Evolutionary conservation across 1,140 invertebrate species (phyloP), one percentile per base, ranked within the genome.

Genomic region (Sweltsa coloradensis): DNA sequence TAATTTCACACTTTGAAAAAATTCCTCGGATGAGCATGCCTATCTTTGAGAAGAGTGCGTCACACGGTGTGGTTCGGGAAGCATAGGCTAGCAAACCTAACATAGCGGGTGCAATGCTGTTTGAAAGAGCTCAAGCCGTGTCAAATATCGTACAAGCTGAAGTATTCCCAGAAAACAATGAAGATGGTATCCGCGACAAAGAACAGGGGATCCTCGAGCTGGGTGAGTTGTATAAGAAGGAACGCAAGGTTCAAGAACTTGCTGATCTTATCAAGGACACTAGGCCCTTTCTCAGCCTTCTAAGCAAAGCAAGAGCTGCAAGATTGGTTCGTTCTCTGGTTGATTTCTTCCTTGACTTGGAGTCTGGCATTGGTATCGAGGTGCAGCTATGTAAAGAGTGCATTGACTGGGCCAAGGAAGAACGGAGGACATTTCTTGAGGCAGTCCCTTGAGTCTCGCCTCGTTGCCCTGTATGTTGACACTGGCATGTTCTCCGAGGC

Each of bases 341-440:
- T 6, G 96, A 99, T 66, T 84, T 94, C 69, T 99, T 97, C 67
- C 70, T 99, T 37, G 94, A 97, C 66, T 79, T 98, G 64, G 91
- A 97, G 67, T 89, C 87, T 51, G 83, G 81, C 26, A 93, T 89
- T 54, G 92, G 91, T 23, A 86, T 89, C 47, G 92, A 89, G 73
- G 74, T 79, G 49, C 85, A 91, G 64, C 69, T 92, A 27, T 89
- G 84, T 63, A 85, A 92, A 70, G 95, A 99, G 69, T 97, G 93
- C 69, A 99, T 99, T 71, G 89, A 96, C 71, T 99, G 96, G 96
- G 94, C 97, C 16, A 95, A 96, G 65, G 84, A 93, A 63, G 95
- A 99, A 62, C 86, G 92, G 50, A 78, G 95, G 53, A 97, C 91
- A 14, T 99, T 98, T 68, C 58, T 70, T 99, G 18, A 74, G 96